A percentile compares a stretch with the other conserved stretches of the same genome.
Conservation (phyloP, 2,888 invertebrate species). For the Agrilus mali region DNA sequence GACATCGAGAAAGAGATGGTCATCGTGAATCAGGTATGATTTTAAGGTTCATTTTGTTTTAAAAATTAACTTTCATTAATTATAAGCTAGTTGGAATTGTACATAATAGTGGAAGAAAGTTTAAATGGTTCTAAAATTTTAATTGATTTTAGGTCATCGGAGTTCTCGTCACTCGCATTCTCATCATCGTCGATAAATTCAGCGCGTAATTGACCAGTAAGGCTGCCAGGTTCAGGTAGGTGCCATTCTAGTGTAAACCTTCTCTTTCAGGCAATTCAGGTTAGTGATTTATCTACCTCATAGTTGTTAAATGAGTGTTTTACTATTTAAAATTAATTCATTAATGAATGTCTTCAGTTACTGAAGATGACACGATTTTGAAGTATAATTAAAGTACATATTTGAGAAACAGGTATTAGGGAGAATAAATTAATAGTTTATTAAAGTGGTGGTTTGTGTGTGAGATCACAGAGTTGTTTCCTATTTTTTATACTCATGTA, state of each 20-base stretch:
- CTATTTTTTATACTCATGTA: too few relatives aligned
- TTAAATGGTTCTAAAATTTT: too few relatives aligned
- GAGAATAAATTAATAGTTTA: too few relatives aligned
- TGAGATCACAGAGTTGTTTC: too few relatives aligned
- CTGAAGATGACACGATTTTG: too few relatives aligned
- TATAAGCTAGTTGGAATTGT: too few relatives aligned
- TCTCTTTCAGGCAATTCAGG: constrained; percentile 21
- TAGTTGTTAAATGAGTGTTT: not conserved
- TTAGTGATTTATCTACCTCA: constrained; percentile 17
- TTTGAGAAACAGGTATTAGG: too few relatives aligned
- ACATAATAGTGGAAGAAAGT: too few relatives aligned
- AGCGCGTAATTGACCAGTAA: constrained; percentile 29
- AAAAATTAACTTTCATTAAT: too few relatives aligned
- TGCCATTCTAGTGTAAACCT: constrained; percentile 22
- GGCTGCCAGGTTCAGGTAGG: constrained; percentile 30
- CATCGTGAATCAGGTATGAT: constrained; percentile 25
- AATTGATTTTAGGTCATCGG: constrained; percentile 9
- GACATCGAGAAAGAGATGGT: constrained; percentile 21
- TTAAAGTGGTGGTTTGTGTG: too few relatives aligned
- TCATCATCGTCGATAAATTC: constrained; percentile 22
- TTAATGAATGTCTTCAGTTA: too few relatives aligned
- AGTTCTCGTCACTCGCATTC: constrained; percentile 24
- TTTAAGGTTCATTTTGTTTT: not conserved
- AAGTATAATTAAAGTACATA: too few relatives aligned
- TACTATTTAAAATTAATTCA: not conserved